Conservation (phyloP, 2,113 vertebrate species). For the Gopherus evgoodei region DNA sequence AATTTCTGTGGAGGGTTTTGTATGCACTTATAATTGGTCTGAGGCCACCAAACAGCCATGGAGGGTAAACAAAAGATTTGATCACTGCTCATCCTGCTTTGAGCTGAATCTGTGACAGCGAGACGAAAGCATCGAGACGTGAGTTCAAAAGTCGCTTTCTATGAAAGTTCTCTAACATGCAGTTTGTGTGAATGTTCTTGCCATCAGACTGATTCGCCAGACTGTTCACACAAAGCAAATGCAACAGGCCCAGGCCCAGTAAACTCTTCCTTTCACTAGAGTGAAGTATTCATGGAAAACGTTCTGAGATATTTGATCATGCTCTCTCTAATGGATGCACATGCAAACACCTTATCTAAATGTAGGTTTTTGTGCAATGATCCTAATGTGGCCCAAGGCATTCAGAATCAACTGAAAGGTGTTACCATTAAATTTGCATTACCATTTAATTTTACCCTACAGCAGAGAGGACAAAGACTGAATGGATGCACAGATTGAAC, state of each 20-base stretch:
- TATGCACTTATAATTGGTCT: neutral
- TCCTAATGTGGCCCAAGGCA: neutral
- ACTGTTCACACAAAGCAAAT: neutral
- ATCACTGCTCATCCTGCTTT: neutral
- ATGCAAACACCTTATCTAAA: neutral
- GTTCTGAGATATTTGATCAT: fast-evolving
- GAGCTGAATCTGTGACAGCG: neutral
- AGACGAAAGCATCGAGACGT: fast-evolving
- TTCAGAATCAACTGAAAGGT: neutral
- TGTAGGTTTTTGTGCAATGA: too few relatives aligned
- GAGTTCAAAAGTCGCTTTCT: neutral
- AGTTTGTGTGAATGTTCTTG: fast-evolving
- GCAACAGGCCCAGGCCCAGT: neutral
- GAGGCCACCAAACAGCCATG: fast-evolving
- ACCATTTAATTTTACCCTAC: too few relatives aligned
- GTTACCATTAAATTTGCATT: fast-evolving
- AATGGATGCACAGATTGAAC: neutral
- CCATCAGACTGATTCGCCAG: neutral
- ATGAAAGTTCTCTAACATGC: fast-evolving
- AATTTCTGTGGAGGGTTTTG: neutral
- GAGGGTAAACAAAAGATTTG: fast-evolving
- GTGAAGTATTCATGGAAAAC: neutral
- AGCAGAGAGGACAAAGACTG: neutral
- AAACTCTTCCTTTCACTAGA: neutral
- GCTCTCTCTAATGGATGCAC: fast-evolving